Evolutionary conservation across 2,888 invertebrate species (phyloP), one percentile per base, ranked within the genome.

Genomic region (Aphodius sticticus): DNA sequence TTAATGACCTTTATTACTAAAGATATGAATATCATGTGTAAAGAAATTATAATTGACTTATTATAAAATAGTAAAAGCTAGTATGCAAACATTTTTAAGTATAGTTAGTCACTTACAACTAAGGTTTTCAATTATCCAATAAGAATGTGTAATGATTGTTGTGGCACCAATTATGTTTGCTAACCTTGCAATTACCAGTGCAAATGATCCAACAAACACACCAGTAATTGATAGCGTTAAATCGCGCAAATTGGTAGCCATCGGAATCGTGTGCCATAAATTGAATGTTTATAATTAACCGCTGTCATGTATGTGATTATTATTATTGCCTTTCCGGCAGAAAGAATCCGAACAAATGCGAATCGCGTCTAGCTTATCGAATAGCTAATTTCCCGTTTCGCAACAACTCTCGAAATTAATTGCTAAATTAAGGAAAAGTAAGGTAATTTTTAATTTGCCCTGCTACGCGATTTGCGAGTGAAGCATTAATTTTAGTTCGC

Each of bases 401-500:
- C 53, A 53, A 53, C 53, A 3, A 53, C 53, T 53, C 53, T 3
- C 53, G 53, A 53, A 53, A 53, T 53, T 53, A 53, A 53, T 53
- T 53, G 53, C 53, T 53, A 12, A 53, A 53, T 53, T 53, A 53
- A 53, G 9, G 53, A 53, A 53, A 53, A 53, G 53, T 53, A 12
- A 53, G 53, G 53, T 53, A 53, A 53, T 53, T 53, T 53, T 53
- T 53, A 53, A 53, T 53, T 53, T 53, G 7, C 12, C 9, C 53
- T 12, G 53, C 53, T 53, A 2, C 53, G 53, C 53, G 53, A 53
- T 53, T 53, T 5, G 53, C 53, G 53, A 53, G 53, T 5, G 12
- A 53, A 53, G 53, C 53, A 53, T 53, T 53, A 53, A 53, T 53
- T 53, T 53, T 53, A 53, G 53, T 53, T 53, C 53, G 53, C 53